Conservation (phyloP, 2,888 invertebrate species). For the Ormyrus labotus region DNA sequence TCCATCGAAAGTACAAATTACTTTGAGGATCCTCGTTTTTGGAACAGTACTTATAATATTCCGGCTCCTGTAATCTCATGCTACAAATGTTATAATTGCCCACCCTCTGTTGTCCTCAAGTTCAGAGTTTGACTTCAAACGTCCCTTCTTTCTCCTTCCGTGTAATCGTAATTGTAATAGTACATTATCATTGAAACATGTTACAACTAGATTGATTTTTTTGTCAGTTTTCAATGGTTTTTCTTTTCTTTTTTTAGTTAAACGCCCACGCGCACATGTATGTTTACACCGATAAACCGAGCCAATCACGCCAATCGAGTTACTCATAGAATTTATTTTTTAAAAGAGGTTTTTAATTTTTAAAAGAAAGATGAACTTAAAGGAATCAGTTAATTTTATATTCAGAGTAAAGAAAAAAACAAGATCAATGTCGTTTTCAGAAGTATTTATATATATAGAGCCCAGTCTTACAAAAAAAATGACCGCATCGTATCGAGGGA, state of each 20-base stretch:
- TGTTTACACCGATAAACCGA: slow-evolving; percentile 53
- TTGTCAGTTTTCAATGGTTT: slow-evolving; percentile 54
- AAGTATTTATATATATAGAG: slow-evolving; percentile 75
- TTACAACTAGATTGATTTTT: slow-evolving; percentile 51
- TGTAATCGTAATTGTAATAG: slow-evolving; percentile 46
- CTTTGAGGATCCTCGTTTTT: slow-evolving; percentile 28
- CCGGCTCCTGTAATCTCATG: slow-evolving; percentile 41
- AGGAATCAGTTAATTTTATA: slow-evolving; percentile 64
- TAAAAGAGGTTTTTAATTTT: slow-evolving; percentile 39
- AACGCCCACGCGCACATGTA: slow-evolving; percentile 51
- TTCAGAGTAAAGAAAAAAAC: slow-evolving; percentile 68
- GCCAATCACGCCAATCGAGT: slow-evolving; percentile 41
- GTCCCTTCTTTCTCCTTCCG: slow-evolving; percentile 36
- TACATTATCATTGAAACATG: slow-evolving; percentile 53
- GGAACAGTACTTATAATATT: slow-evolving; percentile 47
- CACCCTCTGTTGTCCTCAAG: slow-evolving; percentile 38
- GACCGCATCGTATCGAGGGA: slow-evolving; percentile 74
- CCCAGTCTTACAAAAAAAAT: slow-evolving; percentile 76
- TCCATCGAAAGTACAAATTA: slow-evolving; percentile 45
- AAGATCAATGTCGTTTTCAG: slow-evolving; percentile 72
- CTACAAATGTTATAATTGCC: slow-evolving; percentile 50
- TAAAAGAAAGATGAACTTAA: slow-evolving; percentile 50
- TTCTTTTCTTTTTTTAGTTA: slow-evolving; percentile 36
- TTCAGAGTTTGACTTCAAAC: slow-evolving; percentile 40
- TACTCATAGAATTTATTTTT: slow-evolving; percentile 55